Evolutionary conservation across 2,113 vertebrate species (phyloP).

Genomic region (Origma solitaria): DNA sequence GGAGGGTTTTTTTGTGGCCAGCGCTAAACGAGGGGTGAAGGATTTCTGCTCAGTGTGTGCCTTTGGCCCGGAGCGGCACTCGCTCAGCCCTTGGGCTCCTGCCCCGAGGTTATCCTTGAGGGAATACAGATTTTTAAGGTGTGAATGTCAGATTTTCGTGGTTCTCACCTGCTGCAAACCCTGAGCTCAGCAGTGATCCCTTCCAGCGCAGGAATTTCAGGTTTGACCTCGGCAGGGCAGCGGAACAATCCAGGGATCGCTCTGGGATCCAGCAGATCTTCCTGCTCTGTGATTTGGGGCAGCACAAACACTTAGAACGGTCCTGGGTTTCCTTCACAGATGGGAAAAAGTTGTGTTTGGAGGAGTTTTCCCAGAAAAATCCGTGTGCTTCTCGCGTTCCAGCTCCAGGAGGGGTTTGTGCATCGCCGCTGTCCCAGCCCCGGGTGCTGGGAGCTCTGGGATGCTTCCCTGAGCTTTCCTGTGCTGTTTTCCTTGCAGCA

Average conservation of each 20-base stretch:
- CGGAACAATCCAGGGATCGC: rapidly evolving
- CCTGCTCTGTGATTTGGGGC: neutral
- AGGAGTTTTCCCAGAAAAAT: neutral
- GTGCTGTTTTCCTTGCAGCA: slow-evolving; percentile 60
- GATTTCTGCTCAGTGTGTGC: rapidly evolving
- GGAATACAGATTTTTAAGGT: rapidly evolving
- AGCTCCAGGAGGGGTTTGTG: neutral
- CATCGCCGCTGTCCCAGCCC: rapidly evolving
- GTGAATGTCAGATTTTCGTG: rapidly evolving
- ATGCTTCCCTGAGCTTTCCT: neutral
- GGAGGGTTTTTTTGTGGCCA: rapidly evolving
- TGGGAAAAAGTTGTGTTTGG: neutral
- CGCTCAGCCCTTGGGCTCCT: rapidly evolving
- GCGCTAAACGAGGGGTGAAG: rapidly evolving
- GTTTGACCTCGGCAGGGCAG: neutral
- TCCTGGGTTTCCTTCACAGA: neutral
- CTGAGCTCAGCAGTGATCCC: neutral
- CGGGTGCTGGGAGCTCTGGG: neutral
- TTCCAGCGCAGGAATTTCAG: neutral
- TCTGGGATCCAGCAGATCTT: too few relatives aligned
- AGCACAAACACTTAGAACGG: neutral
- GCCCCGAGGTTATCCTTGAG: neutral
- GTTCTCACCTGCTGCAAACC: rapidly evolving
- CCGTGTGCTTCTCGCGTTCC: rapidly evolving
- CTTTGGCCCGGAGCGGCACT: rapidly evolving